Base-by-base conservation (phyloP, 2,888 invertebrate species). In the Stenolophus ochropezus region DNA sequence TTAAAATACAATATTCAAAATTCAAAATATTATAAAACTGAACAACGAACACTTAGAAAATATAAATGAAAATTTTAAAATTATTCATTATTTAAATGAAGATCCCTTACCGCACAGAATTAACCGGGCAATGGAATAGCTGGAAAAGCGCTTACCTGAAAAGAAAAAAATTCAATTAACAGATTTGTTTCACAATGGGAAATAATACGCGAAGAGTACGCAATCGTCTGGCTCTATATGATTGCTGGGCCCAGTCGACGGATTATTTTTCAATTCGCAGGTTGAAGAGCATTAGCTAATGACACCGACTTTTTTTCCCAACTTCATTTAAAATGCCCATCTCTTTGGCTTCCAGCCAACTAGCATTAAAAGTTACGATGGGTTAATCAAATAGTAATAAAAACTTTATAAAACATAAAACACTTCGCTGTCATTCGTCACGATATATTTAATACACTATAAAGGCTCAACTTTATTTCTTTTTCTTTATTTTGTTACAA, bases 351-450 rank as follows among this genome's bases (percentile, higher is more conserved):
- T 6, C 6, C 20, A 33, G 6, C 71, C 71, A 71, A 27, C 65
- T 6, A 21, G 33, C 14, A 71, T 71, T 61, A 61, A 71, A 71
- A 71, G 71, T 47, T 71, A 42, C 20, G 71, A 42, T 20, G 20
- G 18, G 71, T 71, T 71, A 71, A 71, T 71, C 71, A 71, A 71
- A 71, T 71, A 42, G 71, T 71, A 33, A 71, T 71, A 71, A 71
- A 71, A 71, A 71, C 33, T 71, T 20, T 71, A 71, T 71, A 71
- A 71, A 71, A 71, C 33, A 47, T 71, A 71, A 71, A 71, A 42
- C 42, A 71, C 47, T 71, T 71, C 42, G 20, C 33, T 33, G 61
- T 61, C 25, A 61, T 14, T 61, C 61, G 61, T 61, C 61, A 61
- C 16, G 61, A 61, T 20, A 61, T n/a, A 25, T 71, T 27, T 71